A percentile compares a stretch with the other conserved stretches of the same genome.
Conservation (phyloP, 2,888 invertebrate species). For the Thecocarcelia acutangulata region DNA sequence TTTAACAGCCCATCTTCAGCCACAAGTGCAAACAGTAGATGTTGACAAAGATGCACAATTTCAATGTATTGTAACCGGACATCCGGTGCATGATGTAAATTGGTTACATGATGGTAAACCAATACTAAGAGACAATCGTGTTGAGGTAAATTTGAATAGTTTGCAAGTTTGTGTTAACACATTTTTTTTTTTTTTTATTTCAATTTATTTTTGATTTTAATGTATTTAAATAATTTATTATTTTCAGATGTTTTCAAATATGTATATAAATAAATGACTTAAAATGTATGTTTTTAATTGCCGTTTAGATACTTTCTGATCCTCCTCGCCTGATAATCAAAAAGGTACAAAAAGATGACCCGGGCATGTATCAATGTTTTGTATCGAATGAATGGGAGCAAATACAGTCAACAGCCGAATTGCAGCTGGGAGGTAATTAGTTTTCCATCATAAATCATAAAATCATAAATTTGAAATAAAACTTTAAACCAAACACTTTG, state of each 20-base stretch:
- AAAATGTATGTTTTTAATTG: background rate
- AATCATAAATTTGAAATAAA: background rate
- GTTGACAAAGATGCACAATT: constrained; percentile 92
- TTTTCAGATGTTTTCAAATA: too few relatives aligned
- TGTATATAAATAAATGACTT: too few relatives aligned
- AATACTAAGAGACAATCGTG: constrained; percentile 84
- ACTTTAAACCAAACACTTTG: too few relatives aligned
- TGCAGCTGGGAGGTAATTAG: constrained; percentile 88
- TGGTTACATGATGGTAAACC: constrained; percentile 91
- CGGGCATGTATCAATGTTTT: constrained; percentile 96
- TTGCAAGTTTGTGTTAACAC: constrained; percentile 68
- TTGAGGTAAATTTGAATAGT: constrained; percentile 82
- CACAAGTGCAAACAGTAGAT: constrained; percentile 90
- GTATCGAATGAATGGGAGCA: constrained; percentile 92
- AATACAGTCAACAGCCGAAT: constrained; percentile 90
- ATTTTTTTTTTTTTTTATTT: background rate
- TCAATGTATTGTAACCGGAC: constrained; percentile 93
- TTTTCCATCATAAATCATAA: background rate
- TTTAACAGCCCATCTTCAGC: constrained; percentile 90
- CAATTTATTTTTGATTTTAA: constrained; percentile 64
- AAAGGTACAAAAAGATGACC: constrained; percentile 89
- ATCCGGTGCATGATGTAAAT: constrained; percentile 89
- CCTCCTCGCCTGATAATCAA: constrained; percentile 84
- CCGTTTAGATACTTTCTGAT: constrained; percentile 79
- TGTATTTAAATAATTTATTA: too few relatives aligned